Conservation (phyloP, 1,140 invertebrate genomes). For the Brachionus manjavacas region DNA sequence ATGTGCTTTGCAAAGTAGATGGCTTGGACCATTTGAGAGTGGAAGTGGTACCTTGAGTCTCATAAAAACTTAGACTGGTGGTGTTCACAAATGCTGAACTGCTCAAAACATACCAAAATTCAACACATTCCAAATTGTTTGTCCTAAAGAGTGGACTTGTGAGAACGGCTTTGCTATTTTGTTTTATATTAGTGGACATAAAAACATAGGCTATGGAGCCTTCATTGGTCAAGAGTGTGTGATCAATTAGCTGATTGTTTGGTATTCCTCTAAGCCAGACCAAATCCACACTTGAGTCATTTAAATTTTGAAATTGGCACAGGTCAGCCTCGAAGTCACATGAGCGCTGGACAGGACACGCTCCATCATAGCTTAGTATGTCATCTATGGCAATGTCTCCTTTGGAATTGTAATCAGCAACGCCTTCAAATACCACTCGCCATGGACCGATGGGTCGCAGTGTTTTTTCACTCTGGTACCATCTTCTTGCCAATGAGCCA, state of each 20-base stretch:
- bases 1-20: background rate
- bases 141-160: background rate
- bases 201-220: background rate
- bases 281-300: background rate
- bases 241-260: background rate
- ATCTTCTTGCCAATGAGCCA: slow-evolving; percentile 50
- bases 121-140: background rate
- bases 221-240: background rate
- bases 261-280: background rate
- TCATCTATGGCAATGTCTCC: slow-evolving; percentile 46
- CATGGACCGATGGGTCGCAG: slow-evolving; percentile 42
- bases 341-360: slow-evolving; percentile 45
- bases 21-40: background rate
- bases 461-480: slow-evolving; percentile 47
- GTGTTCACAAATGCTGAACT: background rate
- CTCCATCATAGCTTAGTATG: slow-evolving; percentile 43
- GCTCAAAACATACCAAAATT: slow-evolving; percentile 29
- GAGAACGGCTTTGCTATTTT: background rate
- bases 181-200: background rate
- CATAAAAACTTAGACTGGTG: background rate
- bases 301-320: slow-evolving; percentile 47
- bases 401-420: background rate
- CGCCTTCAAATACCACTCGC: slow-evolving; percentile 15
- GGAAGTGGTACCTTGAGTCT: background rate
- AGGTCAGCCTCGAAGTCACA: slow-evolving; percentile 51